Evolutionary conservation across 2,888 invertebrate genomes (phyloP).

Genomic region (Helicoverpa assulta): DNA sequence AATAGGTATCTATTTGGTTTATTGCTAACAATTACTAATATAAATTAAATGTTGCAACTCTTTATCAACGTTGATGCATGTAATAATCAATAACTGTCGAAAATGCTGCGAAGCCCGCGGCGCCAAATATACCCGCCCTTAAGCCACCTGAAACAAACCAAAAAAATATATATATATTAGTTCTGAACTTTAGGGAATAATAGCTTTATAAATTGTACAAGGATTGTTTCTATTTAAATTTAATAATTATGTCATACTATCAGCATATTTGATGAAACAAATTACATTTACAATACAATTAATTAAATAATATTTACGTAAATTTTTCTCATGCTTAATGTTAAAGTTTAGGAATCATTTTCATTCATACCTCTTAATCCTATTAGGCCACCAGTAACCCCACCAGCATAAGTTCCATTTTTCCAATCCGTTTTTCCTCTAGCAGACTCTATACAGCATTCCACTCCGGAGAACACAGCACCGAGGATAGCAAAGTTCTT

Average conservation of each 20-base stretch:
- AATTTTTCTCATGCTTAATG: no score
- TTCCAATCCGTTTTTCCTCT: conserved; percentile 99
- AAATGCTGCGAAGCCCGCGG: conserved; percentile 99
- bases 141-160: conserved; percentile 94
- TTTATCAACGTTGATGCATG: conserved; percentile 91
- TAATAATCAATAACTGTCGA: conserved; percentile 99
- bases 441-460: conserved; percentile 98
- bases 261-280: no score
- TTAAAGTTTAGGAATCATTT: no score
- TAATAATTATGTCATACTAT: no score
- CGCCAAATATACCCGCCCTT: conserved; percentile 97
- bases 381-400: conserved; percentile 97
- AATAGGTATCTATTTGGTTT: conserved; percentile 32
- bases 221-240: no score
- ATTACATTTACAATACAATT: no score
- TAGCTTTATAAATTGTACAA: no score
- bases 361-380: conserved; percentile 92
- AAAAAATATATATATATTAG: conserved; percentile 1
- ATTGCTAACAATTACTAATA: conserved; percentile 50
- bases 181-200: background rate
- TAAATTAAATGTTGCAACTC: conserved; percentile 16
- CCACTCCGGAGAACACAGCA: conserved; percentile 97
- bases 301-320: no score
- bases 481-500: conserved; percentile 99
- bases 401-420: conserved; percentile 98